Percentiles rank a stretch among this genome's conserved stretches.
Evolutionary conservation across 2,888 invertebrate genomes (phyloP).

Genomic region (Chaitophorus viminalis): DNA sequence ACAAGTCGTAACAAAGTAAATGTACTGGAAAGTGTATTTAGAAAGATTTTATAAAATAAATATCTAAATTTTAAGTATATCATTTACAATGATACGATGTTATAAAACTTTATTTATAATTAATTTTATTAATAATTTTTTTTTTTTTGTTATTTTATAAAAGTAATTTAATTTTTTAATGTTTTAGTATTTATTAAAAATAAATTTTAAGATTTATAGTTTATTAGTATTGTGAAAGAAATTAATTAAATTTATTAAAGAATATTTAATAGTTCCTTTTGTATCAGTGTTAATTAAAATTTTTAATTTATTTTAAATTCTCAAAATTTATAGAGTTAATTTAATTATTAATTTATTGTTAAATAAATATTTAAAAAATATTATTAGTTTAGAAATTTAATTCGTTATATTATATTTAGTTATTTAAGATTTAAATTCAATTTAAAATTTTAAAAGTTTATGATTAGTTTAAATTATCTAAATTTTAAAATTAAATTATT

Average conservation of each 20-base stretch:
- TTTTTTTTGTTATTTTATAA: conserved; percentile 2
- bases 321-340: conserved; percentile 46
- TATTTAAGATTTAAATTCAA: conserved; percentile 64
- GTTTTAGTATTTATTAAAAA: conserved; percentile 35
- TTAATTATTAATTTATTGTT: conserved; percentile 32
- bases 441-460: conserved; percentile 63
- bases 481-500: conserved; percentile 42
- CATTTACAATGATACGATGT: conserved; percentile 38
- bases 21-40: conserved; percentile 67
- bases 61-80: conserved; percentile 36
- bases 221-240: conserved; percentile 39
- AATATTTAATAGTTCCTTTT: conserved; percentile 29
- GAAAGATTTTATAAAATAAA: too few species aligned
- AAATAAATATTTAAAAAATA: conserved; percentile 20
- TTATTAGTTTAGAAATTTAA: conserved; percentile 36
- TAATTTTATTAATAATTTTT: conserved; percentile 8
- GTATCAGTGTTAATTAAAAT: conserved; percentile 43
- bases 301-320: conserved; percentile 31
- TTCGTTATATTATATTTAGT: conserved; percentile 40
- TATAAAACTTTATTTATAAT: conserved; percentile 29
- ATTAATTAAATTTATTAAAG: background rate
- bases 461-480: background rate
- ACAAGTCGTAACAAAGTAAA: conserved; percentile 87
- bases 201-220: conserved; percentile 18
- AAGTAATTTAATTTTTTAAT: conserved; percentile 12